Percentiles rank a stretch among this genome's conserved stretches.
phyloP scores from a whole-genome alignment of 2,113 vertebrate species.

The Cheilinus undulatus region DNA sequence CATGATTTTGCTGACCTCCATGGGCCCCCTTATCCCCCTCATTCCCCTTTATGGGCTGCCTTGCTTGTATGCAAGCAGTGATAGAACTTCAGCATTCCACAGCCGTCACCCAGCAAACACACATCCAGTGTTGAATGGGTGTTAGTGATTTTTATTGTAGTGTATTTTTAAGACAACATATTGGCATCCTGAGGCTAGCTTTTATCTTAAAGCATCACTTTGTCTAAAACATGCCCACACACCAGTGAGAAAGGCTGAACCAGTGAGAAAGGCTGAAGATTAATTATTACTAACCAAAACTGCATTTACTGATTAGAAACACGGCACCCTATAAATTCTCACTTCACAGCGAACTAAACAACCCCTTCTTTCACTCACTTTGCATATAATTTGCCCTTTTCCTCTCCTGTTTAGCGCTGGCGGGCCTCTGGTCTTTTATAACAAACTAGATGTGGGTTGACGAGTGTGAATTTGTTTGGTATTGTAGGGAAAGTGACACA shows the following conservation, averaged over 20 bases:
- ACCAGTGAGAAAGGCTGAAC: too few species aligned
- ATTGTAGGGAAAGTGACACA: slow-evolving; percentile 60
- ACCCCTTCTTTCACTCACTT: slow-evolving; percentile 25
- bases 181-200: not conserved
- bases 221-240: not conserved
- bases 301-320: too few species aligned
- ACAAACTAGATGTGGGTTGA: slow-evolving; percentile 29
- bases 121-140: too few species aligned
- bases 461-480: slow-evolving; percentile 55
- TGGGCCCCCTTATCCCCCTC: too few species aligned
- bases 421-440: slow-evolving; percentile 38
- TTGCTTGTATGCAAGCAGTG: too few species aligned
- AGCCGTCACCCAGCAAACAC: too few species aligned
- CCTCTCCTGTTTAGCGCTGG: slow-evolving; percentile 8
- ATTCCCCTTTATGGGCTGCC: too few species aligned
- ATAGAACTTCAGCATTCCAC: too few species aligned
- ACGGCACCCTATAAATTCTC: not conserved
- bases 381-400: slow-evolving; percentile 52
- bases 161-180: not conserved
- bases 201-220: not conserved
- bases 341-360: slow-evolving; percentile 24
- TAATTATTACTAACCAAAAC: too few species aligned
- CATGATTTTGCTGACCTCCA: too few species aligned
- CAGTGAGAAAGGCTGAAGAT: too few species aligned
- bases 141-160: too few species aligned